Evolutionary conservation across 35 echinoderm and acorn worm species (phyloP).

Genomic region (Apostichopus parvimensis): DNA sequence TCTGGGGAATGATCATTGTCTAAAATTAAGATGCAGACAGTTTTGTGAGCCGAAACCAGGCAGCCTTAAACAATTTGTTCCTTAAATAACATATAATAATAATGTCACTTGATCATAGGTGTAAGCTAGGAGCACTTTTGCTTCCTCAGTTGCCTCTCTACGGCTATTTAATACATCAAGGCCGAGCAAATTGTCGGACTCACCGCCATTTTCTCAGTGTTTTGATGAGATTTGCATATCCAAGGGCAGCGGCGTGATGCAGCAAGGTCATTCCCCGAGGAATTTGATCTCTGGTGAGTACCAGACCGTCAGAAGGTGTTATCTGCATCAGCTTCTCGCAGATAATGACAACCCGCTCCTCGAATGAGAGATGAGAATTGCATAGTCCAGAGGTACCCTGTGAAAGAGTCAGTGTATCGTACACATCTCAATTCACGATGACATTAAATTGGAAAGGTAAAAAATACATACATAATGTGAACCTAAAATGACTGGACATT

Average conservation of each 20-base stretch:
- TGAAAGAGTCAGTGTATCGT: neutral
- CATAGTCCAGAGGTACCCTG: constrained; percentile 56
- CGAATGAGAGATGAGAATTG: constrained; percentile 76
- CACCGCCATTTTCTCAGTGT: constrained; percentile 71
- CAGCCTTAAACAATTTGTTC: too few species aligned
- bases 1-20: too few species aligned
- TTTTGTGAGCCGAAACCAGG: too few species aligned
- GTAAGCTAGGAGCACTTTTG: too few species aligned
- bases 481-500: too few species aligned
- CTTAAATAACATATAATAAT: too few species aligned
- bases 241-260: constrained; percentile 88
- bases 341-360: constrained; percentile 77
- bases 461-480: too few species aligned
- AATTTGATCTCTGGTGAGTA: neutral
- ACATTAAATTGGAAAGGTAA: too few species aligned
- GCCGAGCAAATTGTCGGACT: neutral
- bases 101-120: too few species aligned
- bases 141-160: too few species aligned
- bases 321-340: constrained; percentile 83
- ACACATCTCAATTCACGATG: neutral
- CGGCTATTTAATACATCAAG: too few species aligned
- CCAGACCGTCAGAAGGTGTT: neutral
- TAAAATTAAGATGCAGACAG: too few species aligned
- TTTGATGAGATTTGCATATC: constrained; percentile 79
- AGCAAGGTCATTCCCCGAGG: constrained; percentile 89